Evolutionary conservation across 2,888 invertebrate species (phyloP).

Genomic region (Eumacrocentrus americanus): DNA sequence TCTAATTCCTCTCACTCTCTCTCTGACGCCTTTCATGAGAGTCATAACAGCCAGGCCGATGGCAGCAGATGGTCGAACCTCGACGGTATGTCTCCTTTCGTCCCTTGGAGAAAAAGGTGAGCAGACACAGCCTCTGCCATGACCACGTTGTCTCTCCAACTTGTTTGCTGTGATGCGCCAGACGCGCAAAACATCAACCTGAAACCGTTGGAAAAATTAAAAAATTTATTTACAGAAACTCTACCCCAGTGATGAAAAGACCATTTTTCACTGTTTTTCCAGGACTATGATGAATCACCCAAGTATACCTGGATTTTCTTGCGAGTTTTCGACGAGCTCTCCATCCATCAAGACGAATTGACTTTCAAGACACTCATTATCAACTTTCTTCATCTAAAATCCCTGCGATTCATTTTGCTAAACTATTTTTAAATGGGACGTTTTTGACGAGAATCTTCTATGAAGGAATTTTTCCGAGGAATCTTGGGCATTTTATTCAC

Average conservation of each 20-base stretch:
- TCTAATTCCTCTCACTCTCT: background rate
- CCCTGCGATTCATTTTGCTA: background rate
- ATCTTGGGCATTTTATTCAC: background rate
- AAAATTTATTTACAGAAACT: background rate
- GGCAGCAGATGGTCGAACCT: background rate
- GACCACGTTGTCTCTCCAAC: background rate
- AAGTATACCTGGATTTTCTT: no score
- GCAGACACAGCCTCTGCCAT: no score
- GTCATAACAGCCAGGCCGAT: background rate
- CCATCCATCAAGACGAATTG: no score
- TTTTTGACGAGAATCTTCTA: no score
- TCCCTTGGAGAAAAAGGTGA: background rate
- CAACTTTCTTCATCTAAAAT: no score
- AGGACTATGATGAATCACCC: background rate
- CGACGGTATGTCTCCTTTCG: background rate
- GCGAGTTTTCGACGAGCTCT: no score
- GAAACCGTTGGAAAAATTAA: background rate
- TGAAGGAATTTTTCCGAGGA: background rate
- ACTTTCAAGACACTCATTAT: no score
- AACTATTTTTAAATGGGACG: background rate
- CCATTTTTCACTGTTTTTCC: background rate
- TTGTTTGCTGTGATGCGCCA: background rate
- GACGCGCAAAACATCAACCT: background rate
- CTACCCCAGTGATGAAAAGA: background rate
- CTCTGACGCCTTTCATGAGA: background rate